Percentiles rank a stretch among this genome's conserved stretches.
These are phyloP conservation scores for Sitta carolinensis DNA, from an alignment of 2,797 vertebrate species.

Conservation along the genomic window DNA sequence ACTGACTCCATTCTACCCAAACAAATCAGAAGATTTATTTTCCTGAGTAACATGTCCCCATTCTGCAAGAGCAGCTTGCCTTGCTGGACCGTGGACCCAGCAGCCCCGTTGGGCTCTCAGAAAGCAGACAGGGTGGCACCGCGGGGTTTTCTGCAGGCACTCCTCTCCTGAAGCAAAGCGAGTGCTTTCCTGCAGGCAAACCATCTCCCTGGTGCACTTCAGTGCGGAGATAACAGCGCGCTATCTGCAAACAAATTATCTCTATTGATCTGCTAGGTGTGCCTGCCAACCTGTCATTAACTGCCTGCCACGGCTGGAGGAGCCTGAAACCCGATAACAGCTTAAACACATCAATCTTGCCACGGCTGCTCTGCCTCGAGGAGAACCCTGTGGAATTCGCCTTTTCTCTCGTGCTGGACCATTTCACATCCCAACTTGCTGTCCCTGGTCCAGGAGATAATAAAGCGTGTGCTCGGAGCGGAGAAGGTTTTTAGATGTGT, in stretches of 20 bases:
- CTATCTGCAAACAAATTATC: constrained; percentile 17
- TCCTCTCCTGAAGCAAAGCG: background rate
- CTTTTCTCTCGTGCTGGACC: background rate
- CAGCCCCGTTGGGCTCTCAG: background rate
- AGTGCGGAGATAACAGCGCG: background rate
- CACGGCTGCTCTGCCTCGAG: background rate
- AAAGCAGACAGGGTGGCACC: background rate
- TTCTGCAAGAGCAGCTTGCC: background rate
- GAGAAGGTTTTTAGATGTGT: background rate
- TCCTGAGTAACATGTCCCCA: too few species aligned
- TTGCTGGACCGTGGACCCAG: accelerated
- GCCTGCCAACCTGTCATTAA: constrained; percentile 17
- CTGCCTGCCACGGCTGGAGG: background rate
- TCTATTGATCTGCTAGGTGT: background rate
- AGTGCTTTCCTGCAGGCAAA: background rate
- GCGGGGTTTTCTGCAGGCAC: background rate
- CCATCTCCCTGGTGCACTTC: background rate
- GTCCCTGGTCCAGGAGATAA: background rate
- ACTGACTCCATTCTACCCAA: too few species aligned
- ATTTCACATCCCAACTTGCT: background rate
- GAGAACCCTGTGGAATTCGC: background rate
- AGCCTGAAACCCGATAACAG: background rate
- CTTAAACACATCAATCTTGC: background rate
- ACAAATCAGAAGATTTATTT: too few species aligned
- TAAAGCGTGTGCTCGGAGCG: background rate